Percentiles rank a stretch among this genome's conserved stretches.
These are phyloP conservation scores for Zygogramma bicolorata DNA, from an alignment of 2,888 invertebrate genomes.

Conservation along the genomic window DNA sequence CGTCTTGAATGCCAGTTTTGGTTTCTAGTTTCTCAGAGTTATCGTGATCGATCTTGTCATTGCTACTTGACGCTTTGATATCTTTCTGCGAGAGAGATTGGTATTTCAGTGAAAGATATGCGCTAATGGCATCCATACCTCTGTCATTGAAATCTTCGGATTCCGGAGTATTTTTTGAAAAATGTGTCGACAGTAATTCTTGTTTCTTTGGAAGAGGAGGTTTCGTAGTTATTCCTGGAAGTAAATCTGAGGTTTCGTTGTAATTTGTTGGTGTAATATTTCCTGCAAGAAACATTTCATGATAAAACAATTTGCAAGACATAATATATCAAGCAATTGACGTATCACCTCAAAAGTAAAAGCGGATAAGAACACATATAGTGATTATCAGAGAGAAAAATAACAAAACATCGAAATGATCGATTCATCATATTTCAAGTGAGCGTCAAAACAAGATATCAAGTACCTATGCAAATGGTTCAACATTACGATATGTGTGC, in stretches of 20 bases:
- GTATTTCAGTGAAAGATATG: slow-evolving; percentile 55
- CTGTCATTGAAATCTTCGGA: slow-evolving; percentile 20
- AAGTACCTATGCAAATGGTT: too few relatives aligned
- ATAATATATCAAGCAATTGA: too few relatives aligned
- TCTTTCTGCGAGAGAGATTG: slow-evolving; percentile 30
- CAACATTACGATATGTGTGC: too few relatives aligned
- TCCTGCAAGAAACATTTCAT: background rate
- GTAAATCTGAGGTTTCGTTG: slow-evolving; percentile 42
- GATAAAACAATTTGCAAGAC: background rate
- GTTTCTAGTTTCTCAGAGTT: slow-evolving; percentile 27
- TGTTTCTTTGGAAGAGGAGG: slow-evolving; percentile 62
- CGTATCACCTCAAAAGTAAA: too few relatives aligned
- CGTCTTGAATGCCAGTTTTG: background rate
- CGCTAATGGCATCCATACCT: slow-evolving; percentile 50
- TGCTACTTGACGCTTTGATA: background rate
- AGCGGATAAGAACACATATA: too few relatives aligned
- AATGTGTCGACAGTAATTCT: slow-evolving; percentile 31
- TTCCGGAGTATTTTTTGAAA: slow-evolving; percentile 17
- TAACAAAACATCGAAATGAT: too few relatives aligned
- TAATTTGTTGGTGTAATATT: background rate
- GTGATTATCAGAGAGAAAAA: too few relatives aligned
- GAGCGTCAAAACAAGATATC: too few relatives aligned
- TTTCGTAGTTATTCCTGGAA: slow-evolving; percentile 61
- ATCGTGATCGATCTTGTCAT: slow-evolving; percentile 25
- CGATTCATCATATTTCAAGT: too few relatives aligned